Base-by-base conservation (phyloP, 2,888 invertebrate species). In the Hipparchia semele region DNA sequence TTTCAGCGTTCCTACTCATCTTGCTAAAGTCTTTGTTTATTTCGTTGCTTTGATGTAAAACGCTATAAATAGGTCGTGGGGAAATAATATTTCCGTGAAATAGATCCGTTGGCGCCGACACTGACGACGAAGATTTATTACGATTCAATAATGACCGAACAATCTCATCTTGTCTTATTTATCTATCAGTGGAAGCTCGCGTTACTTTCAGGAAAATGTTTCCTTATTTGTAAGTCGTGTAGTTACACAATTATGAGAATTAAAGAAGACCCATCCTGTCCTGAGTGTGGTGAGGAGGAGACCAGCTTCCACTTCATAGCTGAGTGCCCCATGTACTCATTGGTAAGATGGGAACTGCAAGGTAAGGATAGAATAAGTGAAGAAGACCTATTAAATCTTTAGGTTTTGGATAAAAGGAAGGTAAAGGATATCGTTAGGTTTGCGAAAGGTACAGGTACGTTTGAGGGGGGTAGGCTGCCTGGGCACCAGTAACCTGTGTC, bases 121-220 rank as follows among this genome's bases (percentile, higher is more conserved):
- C 86, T 85, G 87, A 86, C 85, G 90, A 88, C 87, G 85, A 84
- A 87, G 91, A 90, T 91, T 91, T 91, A 90, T 90, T 90, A 90
- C 85, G 81, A 81, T 81, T 84, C 86, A 87, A 76, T 75, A 76
- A 75, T 75, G 73, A 68, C 71, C 70, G 70, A 66, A 72, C 73
- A 75, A 75, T 64, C 73, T 73, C 68, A 73, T 75, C 70, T 73
- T 12, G 59, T 66, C 70, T 61, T 73, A 64, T 56, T 65, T 33
- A 65, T 65, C 64, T 64, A 53, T 33, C 65, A 65, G 46, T 9
- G 23, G 33, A 65, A 53, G 65, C 51, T 65, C 65, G 12, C 23
- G 51, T 51, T 53, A 65, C 53, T 53, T 53, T 51, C 64, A 9
- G 33, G 65, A 53, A 53, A 51, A 53, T 65, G 51, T 64, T 64